These are phyloP conservation scores for Abramis brama DNA, from an alignment of 2,113 vertebrate genomes.

Conservation along the genomic window DNA sequence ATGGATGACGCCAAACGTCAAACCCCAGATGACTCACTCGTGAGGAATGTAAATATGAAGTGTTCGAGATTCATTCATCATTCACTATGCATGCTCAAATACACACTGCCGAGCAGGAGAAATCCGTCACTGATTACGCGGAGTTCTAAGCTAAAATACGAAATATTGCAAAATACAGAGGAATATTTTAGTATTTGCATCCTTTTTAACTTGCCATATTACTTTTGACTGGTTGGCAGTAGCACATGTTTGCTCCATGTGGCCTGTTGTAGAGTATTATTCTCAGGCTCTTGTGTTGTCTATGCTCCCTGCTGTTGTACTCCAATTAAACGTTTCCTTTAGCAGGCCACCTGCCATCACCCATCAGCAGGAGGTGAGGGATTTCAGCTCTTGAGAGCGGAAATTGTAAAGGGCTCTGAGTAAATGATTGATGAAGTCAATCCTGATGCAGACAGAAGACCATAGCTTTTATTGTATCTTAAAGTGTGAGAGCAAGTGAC, in stretches of 20 bases:
- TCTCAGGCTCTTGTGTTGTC: neutral
- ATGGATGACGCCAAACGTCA: conserved; percentile 1
- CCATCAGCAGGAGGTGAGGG: conserved; percentile 60
- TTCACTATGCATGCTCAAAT: neutral
- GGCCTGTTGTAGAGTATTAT: neutral
- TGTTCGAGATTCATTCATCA: neutral
- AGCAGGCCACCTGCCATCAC: conserved; percentile 34
- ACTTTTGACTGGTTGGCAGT: neutral
- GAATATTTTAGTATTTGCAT: no score
- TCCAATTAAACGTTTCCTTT: conserved; percentile 45
- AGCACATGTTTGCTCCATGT: neutral
- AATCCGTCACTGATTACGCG: neutral
- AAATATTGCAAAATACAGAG: neutral
- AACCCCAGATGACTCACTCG: neutral
- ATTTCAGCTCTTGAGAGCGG: conserved; percentile 41
- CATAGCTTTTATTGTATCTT: conserved; percentile 49
- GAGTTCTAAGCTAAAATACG: neutral
- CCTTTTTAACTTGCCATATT: neutral
- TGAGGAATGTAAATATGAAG: conserved; percentile 19
- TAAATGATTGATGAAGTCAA: conserved; percentile 73
- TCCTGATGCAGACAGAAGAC: conserved; percentile 59
- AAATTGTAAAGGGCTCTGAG: conserved; percentile 65
- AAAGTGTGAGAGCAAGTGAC: neutral
- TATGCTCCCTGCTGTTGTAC: conserved; percentile 28
- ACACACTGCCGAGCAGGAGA: conserved; percentile 14